Conservation (phyloP, 2,888 invertebrate genomes). For the Tinea semifulvella region DNA sequence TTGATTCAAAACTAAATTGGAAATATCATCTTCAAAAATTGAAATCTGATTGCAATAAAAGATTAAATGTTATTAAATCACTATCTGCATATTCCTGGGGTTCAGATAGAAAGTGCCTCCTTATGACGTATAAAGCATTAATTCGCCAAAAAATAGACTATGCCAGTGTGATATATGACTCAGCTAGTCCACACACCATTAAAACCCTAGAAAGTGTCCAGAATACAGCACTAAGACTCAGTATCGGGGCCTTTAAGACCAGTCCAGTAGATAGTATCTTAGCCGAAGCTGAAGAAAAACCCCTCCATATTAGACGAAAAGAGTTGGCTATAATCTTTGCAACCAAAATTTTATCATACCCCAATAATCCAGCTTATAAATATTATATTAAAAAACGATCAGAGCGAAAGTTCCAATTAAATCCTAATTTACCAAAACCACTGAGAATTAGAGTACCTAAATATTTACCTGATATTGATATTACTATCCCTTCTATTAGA, state of each 20-base stretch:
- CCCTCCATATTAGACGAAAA: background rate
- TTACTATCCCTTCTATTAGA: too few relatives aligned
- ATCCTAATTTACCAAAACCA: too few relatives aligned
- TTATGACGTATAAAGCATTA: slow-evolving; percentile 16
- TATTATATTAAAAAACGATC: slow-evolving; percentile 5
- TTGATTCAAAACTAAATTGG: slow-evolving; percentile 18
- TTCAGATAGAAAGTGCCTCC: slow-evolving; percentile 16
- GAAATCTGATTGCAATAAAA: slow-evolving; percentile 18
- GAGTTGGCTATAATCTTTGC: background rate
- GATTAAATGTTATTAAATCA: slow-evolving; percentile 18
- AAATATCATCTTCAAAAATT: slow-evolving; percentile 17
- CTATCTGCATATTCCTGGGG: slow-evolving; percentile 18
- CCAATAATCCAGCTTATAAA: background rate
- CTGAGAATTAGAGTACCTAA: too few relatives aligned
- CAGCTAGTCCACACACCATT: slow-evolving; percentile 13
- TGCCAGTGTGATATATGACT: slow-evolving; percentile 17
- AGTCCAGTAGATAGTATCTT: background rate
- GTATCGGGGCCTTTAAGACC: background rate
- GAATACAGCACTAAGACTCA: slow-evolving; percentile 4
- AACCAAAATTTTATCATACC: background rate
- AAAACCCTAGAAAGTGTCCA: background rate
- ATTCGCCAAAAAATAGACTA: slow-evolving; percentile 19
- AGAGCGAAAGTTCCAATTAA: too few relatives aligned
- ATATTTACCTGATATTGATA: too few relatives aligned
- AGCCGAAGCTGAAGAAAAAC: slow-evolving; percentile 1